phyloP scores from a whole-genome alignment of 1,140 invertebrate genomes.

The Nebria ingens region DNA sequence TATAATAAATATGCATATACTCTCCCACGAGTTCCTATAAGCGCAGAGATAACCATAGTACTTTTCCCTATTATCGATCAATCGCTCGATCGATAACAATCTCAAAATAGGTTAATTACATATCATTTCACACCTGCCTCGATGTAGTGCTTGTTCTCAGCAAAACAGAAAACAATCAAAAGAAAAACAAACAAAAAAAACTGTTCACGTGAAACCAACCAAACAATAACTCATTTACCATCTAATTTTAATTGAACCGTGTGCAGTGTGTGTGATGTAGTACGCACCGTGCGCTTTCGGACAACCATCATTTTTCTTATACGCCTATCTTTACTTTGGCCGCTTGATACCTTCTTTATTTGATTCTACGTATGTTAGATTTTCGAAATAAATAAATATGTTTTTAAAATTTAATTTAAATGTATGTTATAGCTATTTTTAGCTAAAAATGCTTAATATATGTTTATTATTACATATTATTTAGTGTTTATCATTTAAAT shows the following conservation, averaged over 20 bases:
- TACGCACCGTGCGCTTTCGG: neutral
- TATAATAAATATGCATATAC: neutral
- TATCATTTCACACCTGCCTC: neutral
- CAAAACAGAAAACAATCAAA: neutral
- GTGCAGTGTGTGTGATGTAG: neutral
- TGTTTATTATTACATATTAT: no score
- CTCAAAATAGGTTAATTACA: conserved; percentile 1
- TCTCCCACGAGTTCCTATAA: neutral
- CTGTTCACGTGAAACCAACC: neutral
- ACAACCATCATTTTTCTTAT: conserved; percentile 4
- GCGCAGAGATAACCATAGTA: neutral
- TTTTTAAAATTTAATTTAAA: no score
- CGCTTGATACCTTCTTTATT: no score
- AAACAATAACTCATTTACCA: conserved; percentile 2
- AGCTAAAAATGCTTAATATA: no score
- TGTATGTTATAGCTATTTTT: no score
- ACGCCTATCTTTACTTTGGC: no score
- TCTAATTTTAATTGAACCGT: conserved; percentile 7
- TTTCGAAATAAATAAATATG: no score
- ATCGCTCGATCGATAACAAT: neutral
- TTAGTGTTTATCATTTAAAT: no score
- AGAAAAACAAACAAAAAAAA: neutral
- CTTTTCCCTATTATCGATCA: neutral
- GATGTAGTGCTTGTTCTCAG: neutral
- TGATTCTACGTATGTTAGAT: no score